Evolutionary conservation across 2,888 invertebrate genomes (phyloP).

Genomic region (Mythimna pallens): DNA sequence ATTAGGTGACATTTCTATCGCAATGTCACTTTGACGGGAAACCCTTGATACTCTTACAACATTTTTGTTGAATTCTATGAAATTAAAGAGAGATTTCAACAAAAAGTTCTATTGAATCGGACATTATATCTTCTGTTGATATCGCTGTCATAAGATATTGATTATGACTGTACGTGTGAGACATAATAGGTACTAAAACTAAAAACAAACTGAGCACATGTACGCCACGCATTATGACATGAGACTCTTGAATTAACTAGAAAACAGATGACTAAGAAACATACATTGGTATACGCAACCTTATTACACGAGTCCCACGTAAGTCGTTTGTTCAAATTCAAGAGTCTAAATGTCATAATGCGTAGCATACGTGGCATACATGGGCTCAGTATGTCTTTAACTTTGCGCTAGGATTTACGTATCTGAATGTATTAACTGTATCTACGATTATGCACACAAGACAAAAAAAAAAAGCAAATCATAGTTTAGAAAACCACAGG

Average conservation of each 20-base stretch:
- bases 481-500: background rate
- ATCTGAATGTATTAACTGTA: background rate
- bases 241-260: no score
- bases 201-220: no score
- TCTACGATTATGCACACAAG: background rate
- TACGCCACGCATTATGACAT: no score
- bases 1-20: slow-evolving; percentile 48
- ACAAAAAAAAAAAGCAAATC: no score
- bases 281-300: no score
- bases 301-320: no score
- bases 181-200: slow-evolving; percentile 5
- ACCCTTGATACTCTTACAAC: slow-evolving; percentile 67
- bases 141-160: slow-evolving; percentile 10
- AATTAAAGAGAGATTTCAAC: slow-evolving; percentile 55
- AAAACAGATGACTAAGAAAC: no score
- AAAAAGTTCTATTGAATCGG: slow-evolving; percentile 46
- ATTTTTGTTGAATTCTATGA: slow-evolving; percentile 63
- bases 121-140: slow-evolving; percentile 28
- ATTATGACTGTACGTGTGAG: slow-evolving; percentile 16
- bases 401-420: background rate
- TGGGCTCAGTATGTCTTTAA: no score
- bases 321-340: no score
- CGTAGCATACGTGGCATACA: no score
- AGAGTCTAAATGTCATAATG: no score
- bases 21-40: slow-evolving; percentile 81